Percentiles rank a stretch among this genome's conserved stretches.
Evolutionary conservation across 1,140 invertebrate genomes (phyloP).

Genomic region (Batillaria attramentaria): DNA sequence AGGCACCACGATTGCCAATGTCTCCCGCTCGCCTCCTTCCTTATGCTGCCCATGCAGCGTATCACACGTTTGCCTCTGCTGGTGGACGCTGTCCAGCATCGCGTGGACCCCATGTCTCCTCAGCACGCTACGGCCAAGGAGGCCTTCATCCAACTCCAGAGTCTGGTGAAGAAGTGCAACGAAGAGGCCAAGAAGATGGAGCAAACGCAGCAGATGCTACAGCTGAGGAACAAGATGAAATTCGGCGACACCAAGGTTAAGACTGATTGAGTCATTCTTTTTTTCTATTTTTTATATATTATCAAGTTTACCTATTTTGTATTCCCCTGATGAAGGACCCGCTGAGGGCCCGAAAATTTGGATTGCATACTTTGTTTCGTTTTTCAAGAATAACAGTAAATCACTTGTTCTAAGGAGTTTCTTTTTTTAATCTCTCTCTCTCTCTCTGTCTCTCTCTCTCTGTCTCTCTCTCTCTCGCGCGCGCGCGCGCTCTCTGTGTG

Average conservation of each 20-base stretch:
- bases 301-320: too few species aligned
- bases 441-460: too few species aligned
- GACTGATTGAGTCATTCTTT: too few species aligned
- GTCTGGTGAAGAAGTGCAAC: slow-evolving; percentile 92
- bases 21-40: slow-evolving; percentile 91
- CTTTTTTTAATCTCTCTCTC: too few species aligned
- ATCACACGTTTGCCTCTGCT: slow-evolving; percentile 94
- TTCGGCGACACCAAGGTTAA: slow-evolving; percentile 75
- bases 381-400: too few species aligned
- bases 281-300: too few species aligned
- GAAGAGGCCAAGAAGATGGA: slow-evolving; percentile 91
- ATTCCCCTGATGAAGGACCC: too few species aligned
- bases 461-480: too few species aligned
- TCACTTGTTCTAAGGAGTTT: too few species aligned
- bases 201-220: slow-evolving; percentile 85
- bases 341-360: too few species aligned
- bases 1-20: slow-evolving; percentile 87
- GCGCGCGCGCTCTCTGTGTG: too few species aligned
- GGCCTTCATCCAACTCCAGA: slow-evolving; percentile 82
- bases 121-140: slow-evolving; percentile 82
- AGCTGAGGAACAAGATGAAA: slow-evolving; percentile 78
- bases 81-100: slow-evolving; percentile 89
- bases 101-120: slow-evolving; percentile 74
- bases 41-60: slow-evolving; percentile 98
- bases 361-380: too few species aligned